A percentile compares a stretch with the other conserved stretches of the same genome.
Conservation (phyloP, 1,140 invertebrate species). For the Battus philenor region DNA sequence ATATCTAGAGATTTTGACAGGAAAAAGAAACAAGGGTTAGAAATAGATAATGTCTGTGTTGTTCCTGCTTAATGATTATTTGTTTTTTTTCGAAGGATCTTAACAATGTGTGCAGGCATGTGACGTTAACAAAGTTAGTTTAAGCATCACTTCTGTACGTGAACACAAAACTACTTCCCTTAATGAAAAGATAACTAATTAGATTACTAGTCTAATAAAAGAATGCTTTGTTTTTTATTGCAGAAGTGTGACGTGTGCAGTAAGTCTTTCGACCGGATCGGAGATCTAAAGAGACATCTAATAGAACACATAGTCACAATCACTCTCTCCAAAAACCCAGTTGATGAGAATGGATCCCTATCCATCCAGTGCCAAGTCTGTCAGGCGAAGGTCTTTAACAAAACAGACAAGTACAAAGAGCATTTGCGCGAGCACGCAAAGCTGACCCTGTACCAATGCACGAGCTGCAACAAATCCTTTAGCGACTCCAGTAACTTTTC, state of each 20-base stretch:
- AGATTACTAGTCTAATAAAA: neutral
- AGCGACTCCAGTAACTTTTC: conserved; percentile 73
- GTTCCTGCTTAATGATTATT: too few relatives aligned
- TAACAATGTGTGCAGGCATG: neutral
- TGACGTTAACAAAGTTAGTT: neutral
- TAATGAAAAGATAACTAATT: neutral
- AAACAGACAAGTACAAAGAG: conserved; percentile 63
- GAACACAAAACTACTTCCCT: neutral
- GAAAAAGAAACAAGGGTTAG: too few relatives aligned
- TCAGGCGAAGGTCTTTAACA: conserved; percentile 45
- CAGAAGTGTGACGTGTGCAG: conserved; percentile 63
- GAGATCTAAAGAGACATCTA: conserved; percentile 67
- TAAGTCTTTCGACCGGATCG: conserved; percentile 65
- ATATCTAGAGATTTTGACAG: too few relatives aligned
- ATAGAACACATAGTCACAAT: conserved; percentile 66
- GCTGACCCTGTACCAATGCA: conserved; percentile 68
- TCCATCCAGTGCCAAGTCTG: conserved; percentile 64
- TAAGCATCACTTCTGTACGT: neutral
- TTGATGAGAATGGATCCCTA: conserved; percentile 46
- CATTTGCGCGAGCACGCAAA: conserved; percentile 70
- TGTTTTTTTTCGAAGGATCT: too few relatives aligned
- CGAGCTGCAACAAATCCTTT: conserved; percentile 69
- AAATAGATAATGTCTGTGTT: too few relatives aligned
- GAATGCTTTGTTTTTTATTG: conserved; percentile 20
- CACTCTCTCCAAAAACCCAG: conserved; percentile 54